A percentile compares a stretch with the other conserved stretches of the same genome.
Evolutionary conservation across 2,113 vertebrate species (phyloP).

Genomic region (Lophochroa leadbeateri): DNA sequence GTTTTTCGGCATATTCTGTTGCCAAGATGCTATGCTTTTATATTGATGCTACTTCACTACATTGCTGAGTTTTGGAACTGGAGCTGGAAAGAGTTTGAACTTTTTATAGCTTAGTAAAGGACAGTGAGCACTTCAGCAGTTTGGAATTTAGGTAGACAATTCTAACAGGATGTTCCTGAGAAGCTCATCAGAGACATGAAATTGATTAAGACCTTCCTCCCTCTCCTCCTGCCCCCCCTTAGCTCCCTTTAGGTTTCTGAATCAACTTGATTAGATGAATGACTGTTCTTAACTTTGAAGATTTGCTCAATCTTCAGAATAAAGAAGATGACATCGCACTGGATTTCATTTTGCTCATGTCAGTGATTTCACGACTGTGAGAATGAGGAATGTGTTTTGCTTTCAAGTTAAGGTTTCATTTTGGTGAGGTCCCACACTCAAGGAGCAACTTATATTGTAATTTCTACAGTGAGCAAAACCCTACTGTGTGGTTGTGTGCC

Average conservation of each 20-base stretch:
- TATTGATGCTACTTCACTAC: not conserved
- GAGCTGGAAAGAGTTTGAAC: not conserved
- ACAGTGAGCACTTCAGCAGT: not conserved
- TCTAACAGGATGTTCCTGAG: not conserved
- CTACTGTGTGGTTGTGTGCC: not conserved
- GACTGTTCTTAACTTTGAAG: not conserved
- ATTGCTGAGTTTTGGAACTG: not conserved
- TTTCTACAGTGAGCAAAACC: not conserved
- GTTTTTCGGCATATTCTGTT: not conserved
- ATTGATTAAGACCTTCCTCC: slow-evolving; percentile 3
- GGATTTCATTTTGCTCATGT: not conserved
- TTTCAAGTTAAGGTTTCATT: not conserved
- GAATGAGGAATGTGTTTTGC: not conserved
- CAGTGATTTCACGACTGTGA: not conserved
- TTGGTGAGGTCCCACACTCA: not conserved
- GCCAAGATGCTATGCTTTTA: not conserved
- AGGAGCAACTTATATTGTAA: not conserved
- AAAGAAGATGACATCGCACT: not conserved
- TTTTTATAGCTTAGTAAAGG: not conserved
- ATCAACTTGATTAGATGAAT: slow-evolving; percentile 12
- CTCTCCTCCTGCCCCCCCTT: not conserved
- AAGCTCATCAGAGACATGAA: slow-evolving; percentile 2
- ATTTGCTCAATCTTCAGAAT: slow-evolving; percentile 20
- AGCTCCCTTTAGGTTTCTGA: not conserved
- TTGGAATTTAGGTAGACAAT: slow-evolving; percentile 19